phyloP scores from a whole-genome alignment of 2,888 invertebrate species.

The Deladenus siricidicola region DNA sequence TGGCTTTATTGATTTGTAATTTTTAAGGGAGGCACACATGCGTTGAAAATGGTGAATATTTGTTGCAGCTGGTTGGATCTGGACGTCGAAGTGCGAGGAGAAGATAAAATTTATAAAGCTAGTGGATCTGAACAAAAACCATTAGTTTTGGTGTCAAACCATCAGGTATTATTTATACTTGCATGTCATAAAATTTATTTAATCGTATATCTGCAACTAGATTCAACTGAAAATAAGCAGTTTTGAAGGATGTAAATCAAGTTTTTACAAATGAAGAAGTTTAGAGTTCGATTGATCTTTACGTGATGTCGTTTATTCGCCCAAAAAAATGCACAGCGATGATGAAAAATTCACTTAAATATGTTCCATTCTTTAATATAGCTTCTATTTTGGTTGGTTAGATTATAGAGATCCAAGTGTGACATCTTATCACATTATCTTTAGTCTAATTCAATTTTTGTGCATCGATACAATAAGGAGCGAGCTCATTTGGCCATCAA shows the following conservation, averaged over 20 bases:
- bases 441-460: conserved; percentile 28
- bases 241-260: background rate
- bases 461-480: conserved; percentile 31
- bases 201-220: conserved; percentile 9
- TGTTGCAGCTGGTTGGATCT: conserved; percentile 29
- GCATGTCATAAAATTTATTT: no score
- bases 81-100: conserved; percentile 22
- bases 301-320: conserved; percentile 42
- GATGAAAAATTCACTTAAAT: conserved; percentile 47
- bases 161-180: conserved; percentile 36
- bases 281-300: conserved; percentile 46
- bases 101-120: conserved; percentile 14
- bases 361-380: conserved; percentile 49
- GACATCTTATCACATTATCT: background rate
- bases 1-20: background rate
- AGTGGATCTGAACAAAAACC: conserved; percentile 28
- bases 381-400: conserved; percentile 32
- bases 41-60: conserved; percentile 1
- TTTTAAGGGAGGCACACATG: conserved; percentile 2
- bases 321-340: conserved; percentile 48
- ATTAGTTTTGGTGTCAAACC: conserved; percentile 48
- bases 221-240: background rate
- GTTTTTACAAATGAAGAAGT: background rate
- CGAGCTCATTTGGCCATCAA: conserved; percentile 39
- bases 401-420: background rate